Conservation (phyloP, 1,140 invertebrate species). For the Neodiprion pinetum region DNA sequence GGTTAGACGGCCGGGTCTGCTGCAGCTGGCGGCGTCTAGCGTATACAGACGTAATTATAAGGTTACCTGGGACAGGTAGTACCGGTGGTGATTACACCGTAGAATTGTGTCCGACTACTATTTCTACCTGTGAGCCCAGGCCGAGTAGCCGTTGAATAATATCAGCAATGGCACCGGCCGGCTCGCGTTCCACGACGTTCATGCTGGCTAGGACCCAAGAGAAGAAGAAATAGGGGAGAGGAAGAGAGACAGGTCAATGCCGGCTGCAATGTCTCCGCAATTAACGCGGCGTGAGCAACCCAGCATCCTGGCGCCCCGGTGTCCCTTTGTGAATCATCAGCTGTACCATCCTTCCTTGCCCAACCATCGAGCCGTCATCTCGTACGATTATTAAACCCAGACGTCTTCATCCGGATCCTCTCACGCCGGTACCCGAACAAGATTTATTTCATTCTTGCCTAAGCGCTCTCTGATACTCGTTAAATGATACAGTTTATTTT, state of each 20-base stretch:
- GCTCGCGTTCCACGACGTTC: slow-evolving; percentile 3
- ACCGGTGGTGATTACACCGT: slow-evolving; percentile 1
- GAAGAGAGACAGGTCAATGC: neutral
- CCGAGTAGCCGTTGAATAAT: neutral
- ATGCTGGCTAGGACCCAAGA: neutral
- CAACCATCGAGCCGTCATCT: neutral
- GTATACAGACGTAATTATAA: neutral
- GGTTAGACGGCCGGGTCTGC: neutral
- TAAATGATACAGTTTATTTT: too few species aligned
- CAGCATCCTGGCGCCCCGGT: slow-evolving; percentile 1
- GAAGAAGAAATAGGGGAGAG: neutral
- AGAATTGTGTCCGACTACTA: slow-evolving; percentile 4
- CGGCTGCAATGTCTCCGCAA: slow-evolving; percentile 6
- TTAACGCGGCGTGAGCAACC: slow-evolving; percentile 4
- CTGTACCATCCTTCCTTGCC: neutral
- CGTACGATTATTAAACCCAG: neutral
- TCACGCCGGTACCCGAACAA: neutral
- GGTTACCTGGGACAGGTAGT: slow-evolving; percentile 4
- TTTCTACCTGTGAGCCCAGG: neutral
- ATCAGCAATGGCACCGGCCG: neutral
- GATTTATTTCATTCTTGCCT: neutral
- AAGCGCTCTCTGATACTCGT: neutral
- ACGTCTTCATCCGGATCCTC: neutral
- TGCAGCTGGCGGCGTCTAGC: neutral
- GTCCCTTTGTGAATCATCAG: neutral